Evolutionary conservation across 2,113 vertebrate species (phyloP).

Genomic region (Pollimyrus isidori): DNA sequence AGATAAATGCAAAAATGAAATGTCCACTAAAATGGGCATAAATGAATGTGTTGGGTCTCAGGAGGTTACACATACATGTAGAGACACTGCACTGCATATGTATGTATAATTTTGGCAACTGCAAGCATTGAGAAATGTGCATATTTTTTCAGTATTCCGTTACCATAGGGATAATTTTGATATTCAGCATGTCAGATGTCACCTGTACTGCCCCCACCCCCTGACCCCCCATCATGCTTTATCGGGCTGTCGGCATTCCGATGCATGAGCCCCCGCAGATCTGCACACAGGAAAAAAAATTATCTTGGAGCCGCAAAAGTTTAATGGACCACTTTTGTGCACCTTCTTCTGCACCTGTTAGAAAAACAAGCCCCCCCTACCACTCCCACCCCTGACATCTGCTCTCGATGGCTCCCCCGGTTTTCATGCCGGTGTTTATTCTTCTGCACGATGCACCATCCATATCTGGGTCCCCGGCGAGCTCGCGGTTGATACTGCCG

Average conservation of each 20-base stretch:
- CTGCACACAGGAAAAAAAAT: not conserved
- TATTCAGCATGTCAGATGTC: not conserved
- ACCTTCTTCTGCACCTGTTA: slow-evolving; percentile 17
- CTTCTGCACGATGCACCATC: not conserved
- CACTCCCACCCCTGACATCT: slow-evolving; percentile 7
- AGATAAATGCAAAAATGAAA: too few relatives aligned
- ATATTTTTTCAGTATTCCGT: not conserved
- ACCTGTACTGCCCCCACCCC: not conserved
- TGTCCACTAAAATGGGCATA: too few relatives aligned
- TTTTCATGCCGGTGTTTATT: slow-evolving; percentile 7
- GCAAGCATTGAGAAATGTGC: not conserved
- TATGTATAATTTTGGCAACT: not conserved
- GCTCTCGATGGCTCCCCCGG: slow-evolving; percentile 10
- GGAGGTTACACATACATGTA: not conserved
- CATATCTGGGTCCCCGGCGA: not conserved
- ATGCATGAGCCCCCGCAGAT: not conserved
- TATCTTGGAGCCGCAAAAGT: not conserved
- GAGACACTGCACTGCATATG: not conserved
- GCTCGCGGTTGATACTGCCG: not conserved
- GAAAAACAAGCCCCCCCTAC: not conserved
- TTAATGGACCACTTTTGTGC: not conserved
- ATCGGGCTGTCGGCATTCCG: too few relatives aligned
- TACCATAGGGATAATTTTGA: not conserved
- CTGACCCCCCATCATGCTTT: too few relatives aligned
- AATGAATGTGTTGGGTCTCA: too few relatives aligned